These are phyloP conservation scores for Aelia acuminata DNA, from an alignment of 2,888 invertebrate species.

Conservation along the genomic window DNA sequence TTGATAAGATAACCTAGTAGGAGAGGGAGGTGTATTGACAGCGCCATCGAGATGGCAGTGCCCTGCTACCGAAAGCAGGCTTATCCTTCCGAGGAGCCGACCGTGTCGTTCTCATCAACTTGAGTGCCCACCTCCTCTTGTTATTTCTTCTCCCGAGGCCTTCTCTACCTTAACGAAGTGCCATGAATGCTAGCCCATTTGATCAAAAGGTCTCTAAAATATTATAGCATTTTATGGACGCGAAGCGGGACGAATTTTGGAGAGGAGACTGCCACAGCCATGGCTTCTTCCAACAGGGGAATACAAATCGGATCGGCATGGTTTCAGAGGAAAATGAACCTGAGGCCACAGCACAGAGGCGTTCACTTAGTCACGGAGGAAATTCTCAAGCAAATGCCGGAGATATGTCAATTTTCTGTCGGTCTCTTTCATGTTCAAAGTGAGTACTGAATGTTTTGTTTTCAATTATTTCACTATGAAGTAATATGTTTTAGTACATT, in stretches of 20 bases:
- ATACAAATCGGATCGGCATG: conserved; percentile 97
- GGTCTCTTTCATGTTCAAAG: conserved; percentile 98
- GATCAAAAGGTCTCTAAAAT: conserved; percentile 28
- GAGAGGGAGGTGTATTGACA: conserved; percentile 42
- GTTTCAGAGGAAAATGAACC: conserved; percentile 97
- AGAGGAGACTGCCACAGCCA: conserved; percentile 68
- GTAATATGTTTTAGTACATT: background rate
- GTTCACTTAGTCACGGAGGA: conserved; percentile 98
- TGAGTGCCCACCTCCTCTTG: background rate
- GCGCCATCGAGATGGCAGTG: conserved; percentile 62
- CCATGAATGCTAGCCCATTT: conserved; percentile 44
- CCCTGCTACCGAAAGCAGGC: background rate
- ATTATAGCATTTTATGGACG: conserved; percentile 66
- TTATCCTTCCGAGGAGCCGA: background rate
- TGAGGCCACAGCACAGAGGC: conserved; percentile 95
- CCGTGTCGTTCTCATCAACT: background rate
- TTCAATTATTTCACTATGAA: background rate
- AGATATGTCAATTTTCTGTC: conserved; percentile 93
- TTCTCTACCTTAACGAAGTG: background rate
- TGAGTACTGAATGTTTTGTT: conserved; percentile 74
- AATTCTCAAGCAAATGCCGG: conserved; percentile 93
- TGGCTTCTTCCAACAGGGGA: conserved; percentile 89
- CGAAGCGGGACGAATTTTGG: conserved; percentile 61
- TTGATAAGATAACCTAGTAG: conserved; percentile 15
- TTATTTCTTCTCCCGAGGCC: background rate